Conservation (phyloP, 2,797 vertebrate species). For the Chaenodraco wilsoni region DNA sequence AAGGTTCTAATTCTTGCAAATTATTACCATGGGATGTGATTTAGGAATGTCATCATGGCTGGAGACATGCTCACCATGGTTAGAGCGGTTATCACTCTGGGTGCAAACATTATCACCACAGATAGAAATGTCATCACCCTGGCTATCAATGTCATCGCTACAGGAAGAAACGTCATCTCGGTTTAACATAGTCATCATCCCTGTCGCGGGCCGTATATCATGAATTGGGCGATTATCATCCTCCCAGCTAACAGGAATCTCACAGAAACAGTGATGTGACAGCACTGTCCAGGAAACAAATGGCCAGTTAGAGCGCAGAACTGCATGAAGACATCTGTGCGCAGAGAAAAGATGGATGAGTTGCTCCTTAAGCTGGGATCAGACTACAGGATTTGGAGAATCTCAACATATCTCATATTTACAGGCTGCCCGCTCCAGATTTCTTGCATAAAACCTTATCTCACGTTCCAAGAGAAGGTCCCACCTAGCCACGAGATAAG, state of each 20-base stretch:
- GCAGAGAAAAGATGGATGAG: slow-evolving; percentile 49
- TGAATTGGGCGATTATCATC: slow-evolving; percentile 44
- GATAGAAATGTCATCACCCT: slow-evolving; percentile 58
- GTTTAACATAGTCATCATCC: slow-evolving; percentile 28
- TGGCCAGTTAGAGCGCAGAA: slow-evolving; percentile 34
- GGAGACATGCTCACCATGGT: slow-evolving; percentile 24
- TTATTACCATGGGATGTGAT: not conserved
- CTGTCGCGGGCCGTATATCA: slow-evolving; percentile 24
- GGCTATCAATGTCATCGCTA: slow-evolving; percentile 59
- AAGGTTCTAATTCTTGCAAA: not conserved
- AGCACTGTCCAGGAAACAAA: slow-evolving; percentile 24
- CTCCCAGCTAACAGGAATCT: slow-evolving; percentile 22
- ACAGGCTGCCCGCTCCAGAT: slow-evolving; percentile 62
- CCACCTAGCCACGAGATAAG: slow-evolving; percentile 66
- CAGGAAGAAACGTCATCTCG: slow-evolving; percentile 41
- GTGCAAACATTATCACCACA: slow-evolving; percentile 39
- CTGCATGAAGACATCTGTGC: slow-evolving; percentile 56
- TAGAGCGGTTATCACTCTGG: slow-evolving; percentile 29
- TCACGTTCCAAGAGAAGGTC: slow-evolving; percentile 50
- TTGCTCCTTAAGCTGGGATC: slow-evolving; percentile 69
- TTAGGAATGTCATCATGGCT: slow-evolving; percentile 8
- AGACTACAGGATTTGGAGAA: slow-evolving; percentile 66
- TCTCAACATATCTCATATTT: slow-evolving; percentile 70
- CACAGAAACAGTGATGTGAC: slow-evolving; percentile 32
- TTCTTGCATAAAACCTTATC: slow-evolving; percentile 60